Percentiles rank a stretch among this genome's conserved stretches.
These are phyloP conservation scores for Agriopis marginaria DNA, from an alignment of 2,888 invertebrate genomes.

Conservation along the genomic window DNA sequence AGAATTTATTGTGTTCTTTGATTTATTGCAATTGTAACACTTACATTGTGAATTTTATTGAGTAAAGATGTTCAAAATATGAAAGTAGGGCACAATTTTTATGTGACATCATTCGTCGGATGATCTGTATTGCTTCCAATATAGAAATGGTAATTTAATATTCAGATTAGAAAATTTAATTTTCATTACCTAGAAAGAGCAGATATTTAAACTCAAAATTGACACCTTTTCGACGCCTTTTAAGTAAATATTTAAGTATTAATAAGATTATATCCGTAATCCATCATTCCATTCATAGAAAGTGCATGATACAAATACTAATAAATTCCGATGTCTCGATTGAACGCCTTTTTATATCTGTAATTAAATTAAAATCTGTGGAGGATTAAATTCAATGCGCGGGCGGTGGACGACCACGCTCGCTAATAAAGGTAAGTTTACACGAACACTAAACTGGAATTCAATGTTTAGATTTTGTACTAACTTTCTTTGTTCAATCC, in stretches of 20 bases:
- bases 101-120: neutral
- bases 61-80: conserved; percentile 1
- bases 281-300: conserved; percentile 30
- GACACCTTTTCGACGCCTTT: conserved; percentile 4
- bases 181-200: neutral
- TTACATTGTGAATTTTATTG: conserved; percentile 13
- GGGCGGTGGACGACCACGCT: conserved; percentile 55
- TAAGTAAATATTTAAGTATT: neutral
- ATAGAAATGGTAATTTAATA: too few relatives aligned
- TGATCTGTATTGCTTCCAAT: too few relatives aligned
- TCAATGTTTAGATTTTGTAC: neutral
- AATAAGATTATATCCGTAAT: conserved; percentile 18
- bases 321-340: conserved; percentile 42
- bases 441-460: conserved; percentile 6
- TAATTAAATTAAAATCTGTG: conserved; percentile 71
- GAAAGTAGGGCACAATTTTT: neutral
- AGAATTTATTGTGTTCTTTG: conserved; percentile 9
- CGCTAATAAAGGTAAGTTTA: conserved; percentile 43
- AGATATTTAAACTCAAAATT: conserved; percentile 2
- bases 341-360: conserved; percentile 59
- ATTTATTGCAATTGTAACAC: conserved; percentile 23
- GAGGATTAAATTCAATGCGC: conserved; percentile 60
- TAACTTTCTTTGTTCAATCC: neutral
- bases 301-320: conserved; percentile 30
- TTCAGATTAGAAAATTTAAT: too few relatives aligned